Base-by-base conservation (phyloP, 2,797 vertebrate species). In the Lacerta viridis region DNA sequence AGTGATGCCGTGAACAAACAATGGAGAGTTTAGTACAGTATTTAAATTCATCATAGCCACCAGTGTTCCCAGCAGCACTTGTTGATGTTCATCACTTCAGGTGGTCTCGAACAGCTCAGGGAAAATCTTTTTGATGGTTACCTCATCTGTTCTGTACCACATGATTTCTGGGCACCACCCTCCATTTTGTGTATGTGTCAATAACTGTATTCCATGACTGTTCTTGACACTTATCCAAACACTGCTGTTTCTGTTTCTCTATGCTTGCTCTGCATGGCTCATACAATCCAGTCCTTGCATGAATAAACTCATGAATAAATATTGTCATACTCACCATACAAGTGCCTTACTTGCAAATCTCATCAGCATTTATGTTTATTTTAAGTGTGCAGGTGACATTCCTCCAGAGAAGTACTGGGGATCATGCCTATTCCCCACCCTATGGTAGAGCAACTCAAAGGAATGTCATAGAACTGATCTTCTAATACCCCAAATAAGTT, bases 11-110 rank as follows among this genome's bases (percentile, higher is more conserved):
- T 18, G 75, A 23, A 89, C 33, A 46, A 86, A 86, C 0, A 89
- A 64, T 33, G 78, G 59, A 75, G 25, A 6, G 27, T 15, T 41
- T 59, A 64, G 72, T 1, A 7, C 33, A 33, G 33, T 33, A 33
- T 64, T 20, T 90, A 76, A 92, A 89, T 76, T 89, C 83, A 3
- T 76, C 61, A 80, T 33, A 91, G 85, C 69, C 83, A 92, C 23
- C 18, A 84, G 55, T 55, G 20, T 55, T 55, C 5, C 66, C 83
- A 71, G 77, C 83, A 88, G 87, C 43, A 91, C 78, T 66, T 72
- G 29, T 88, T 59, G 50, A 84, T 88, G 39, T 61, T 84, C 68
- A 61, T 59, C 82, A 84, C 43, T 72, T 88, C 66, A 84, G 81
- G 46, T 72, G 82, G 61, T 76, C 29, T 5, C 50, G 7, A 59